These are phyloP conservation scores for Acanthococcus lagerstroemiae DNA, from an alignment of 2,888 invertebrate species.

Conservation along the genomic window DNA sequence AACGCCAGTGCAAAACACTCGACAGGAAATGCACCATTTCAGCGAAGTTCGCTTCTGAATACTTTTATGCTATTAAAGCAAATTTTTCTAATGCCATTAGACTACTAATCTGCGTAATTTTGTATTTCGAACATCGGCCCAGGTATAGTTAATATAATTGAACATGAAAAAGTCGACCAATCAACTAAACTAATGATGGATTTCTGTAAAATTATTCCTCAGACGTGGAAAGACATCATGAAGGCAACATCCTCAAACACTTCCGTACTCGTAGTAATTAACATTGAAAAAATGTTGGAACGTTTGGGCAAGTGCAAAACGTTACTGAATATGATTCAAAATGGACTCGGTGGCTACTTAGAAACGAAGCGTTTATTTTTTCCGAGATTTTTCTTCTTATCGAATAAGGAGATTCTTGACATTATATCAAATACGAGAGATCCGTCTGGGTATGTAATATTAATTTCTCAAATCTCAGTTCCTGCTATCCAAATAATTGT, in stretches of 20 bases:
- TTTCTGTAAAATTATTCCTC: too few species aligned
- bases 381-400: constrained; percentile 72
- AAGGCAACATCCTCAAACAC: constrained; percentile 65
- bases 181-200: neutral
- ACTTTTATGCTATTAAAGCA: too few species aligned
- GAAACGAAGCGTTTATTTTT: constrained; percentile 80
- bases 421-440: constrained; percentile 94
- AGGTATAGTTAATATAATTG: too few species aligned
- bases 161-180: neutral
- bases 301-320: constrained; percentile 61
- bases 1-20: too few species aligned
- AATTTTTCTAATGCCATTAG: too few species aligned
- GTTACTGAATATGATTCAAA: constrained; percentile 76
- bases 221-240: constrained; percentile 94
- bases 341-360: constrained; percentile 77
- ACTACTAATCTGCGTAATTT: too few species aligned
- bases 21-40: too few species aligned
- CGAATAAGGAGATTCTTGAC: constrained; percentile 58
- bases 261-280: constrained; percentile 71
- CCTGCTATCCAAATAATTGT: too few species aligned
- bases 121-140: too few species aligned
- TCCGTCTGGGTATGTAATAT: constrained; percentile 47
- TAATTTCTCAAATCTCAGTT: too few species aligned
- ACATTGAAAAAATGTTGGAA: constrained; percentile 76
- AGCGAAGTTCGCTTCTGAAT: too few species aligned